These are phyloP conservation scores for Brachynemurus nebulosus DNA, from an alignment of 2,888 invertebrate species.

Conservation along the genomic window DNA sequence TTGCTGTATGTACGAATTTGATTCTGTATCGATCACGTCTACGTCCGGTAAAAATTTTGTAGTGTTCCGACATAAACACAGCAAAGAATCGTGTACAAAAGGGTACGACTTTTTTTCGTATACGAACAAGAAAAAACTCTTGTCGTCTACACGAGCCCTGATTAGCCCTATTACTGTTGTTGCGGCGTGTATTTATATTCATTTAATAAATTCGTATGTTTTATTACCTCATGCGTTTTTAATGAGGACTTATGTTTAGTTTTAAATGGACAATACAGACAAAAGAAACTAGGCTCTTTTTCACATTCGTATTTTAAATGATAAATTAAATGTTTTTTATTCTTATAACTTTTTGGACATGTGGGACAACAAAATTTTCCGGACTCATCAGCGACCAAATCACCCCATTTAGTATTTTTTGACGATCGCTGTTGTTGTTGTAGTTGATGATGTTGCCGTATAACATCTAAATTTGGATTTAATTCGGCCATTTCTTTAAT, in stretches of 20 bases:
- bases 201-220: conserved; percentile 19
- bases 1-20: no score
- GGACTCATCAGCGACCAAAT: neutral
- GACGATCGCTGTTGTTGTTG: neutral
- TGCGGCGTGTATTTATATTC: neutral
- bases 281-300: conserved; percentile 25
- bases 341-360: conserved; percentile 22
- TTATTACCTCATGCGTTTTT: conserved; percentile 26
- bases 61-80: no score
- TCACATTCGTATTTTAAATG: conserved; percentile 28
- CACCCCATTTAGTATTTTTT: neutral
- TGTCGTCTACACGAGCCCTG: no score
- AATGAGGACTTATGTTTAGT: conserved; percentile 29
- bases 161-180: no score
- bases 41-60: no score
- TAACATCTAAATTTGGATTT: neutral
- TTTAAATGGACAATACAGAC: conserved; percentile 32
- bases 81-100: no score
- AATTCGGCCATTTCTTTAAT: neutral
- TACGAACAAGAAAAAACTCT: no score
- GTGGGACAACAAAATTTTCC: conserved; percentile 23
- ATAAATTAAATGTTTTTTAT: conserved; percentile 24
- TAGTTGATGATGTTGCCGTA: neutral
- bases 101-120: no score
- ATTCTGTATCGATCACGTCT: no score